Conservation (phyloP, 2,888 invertebrate species). For the Poecilus cupreus region DNA sequence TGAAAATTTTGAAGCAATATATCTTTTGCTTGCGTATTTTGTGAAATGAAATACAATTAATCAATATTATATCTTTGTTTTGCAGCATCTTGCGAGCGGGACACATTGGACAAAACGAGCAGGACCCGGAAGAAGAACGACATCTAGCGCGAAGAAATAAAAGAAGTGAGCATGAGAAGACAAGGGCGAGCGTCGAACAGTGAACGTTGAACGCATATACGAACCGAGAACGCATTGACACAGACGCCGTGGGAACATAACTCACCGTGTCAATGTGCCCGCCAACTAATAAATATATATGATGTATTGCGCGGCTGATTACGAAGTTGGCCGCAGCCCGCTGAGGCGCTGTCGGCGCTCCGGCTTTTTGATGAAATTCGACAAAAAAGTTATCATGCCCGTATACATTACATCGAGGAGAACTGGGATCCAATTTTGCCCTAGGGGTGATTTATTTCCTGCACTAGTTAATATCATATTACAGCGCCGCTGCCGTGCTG, state of each 20-base stretch:
- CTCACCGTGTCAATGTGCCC: constrained; percentile 45
- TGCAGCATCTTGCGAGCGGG: too few species aligned
- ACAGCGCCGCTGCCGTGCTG: constrained; percentile 4
- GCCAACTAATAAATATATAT: constrained; percentile 56
- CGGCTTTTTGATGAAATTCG: constrained; percentile 54
- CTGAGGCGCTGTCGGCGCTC: constrained; percentile 31
- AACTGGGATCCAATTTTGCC: constrained; percentile 51
- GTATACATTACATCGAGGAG: constrained; percentile 45
- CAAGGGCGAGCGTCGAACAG: not conserved
- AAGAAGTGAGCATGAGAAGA: not conserved
- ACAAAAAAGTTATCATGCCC: constrained; percentile 50
- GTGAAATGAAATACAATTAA: not conserved
- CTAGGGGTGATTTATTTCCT: constrained; percentile 46
- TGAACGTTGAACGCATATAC: not conserved
- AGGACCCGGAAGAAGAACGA: constrained; percentile 20
- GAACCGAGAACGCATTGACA: constrained; percentile 21
- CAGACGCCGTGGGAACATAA: constrained; percentile 24
- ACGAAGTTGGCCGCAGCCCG: constrained; percentile 28
- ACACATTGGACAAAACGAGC: not conserved
- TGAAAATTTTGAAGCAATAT: too few species aligned
- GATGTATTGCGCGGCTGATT: constrained; percentile 53
- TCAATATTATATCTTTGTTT: too few species aligned
- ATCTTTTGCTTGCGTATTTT: too few species aligned
- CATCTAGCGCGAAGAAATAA: constrained; percentile 13
- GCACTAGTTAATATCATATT: constrained; percentile 52